Percentiles rank a stretch among this genome's conserved stretches.
Conservation (phyloP, 2,113 vertebrate species). For the Mystacornis crossleyi region DNA sequence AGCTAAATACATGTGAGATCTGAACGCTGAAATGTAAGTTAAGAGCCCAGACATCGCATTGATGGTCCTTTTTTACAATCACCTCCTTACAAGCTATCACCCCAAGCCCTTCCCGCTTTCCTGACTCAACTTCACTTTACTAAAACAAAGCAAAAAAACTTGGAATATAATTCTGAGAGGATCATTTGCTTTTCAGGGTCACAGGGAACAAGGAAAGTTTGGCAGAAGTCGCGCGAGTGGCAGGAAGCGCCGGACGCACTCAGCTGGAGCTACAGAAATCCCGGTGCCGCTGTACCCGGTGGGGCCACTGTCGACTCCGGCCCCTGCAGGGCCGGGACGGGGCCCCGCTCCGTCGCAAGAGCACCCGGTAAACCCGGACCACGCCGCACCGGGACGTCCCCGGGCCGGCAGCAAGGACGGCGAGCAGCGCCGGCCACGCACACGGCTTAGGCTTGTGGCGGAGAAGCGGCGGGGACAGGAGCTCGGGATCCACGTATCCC, state of each 20-base stretch:
- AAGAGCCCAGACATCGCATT: background rate
- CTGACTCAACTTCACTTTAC: background rate
- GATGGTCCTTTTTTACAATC: background rate
- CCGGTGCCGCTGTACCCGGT: accelerated
- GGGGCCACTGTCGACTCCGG: background rate
- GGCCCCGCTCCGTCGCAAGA: background rate
- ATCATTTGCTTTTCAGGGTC: background rate
- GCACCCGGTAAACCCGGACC: background rate
- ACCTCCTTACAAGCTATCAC: background rate
- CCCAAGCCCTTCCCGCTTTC: background rate
- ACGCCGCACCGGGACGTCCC: too few species aligned
- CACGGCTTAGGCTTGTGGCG: background rate
- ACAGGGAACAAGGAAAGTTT: background rate
- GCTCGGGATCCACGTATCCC: background rate
- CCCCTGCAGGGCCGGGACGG: too few species aligned
- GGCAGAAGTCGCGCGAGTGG: background rate
- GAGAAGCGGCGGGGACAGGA: background rate
- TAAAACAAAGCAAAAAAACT: background rate
- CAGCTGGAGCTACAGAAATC: background rate
- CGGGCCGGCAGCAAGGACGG: background rate
- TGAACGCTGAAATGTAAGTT: background rate
- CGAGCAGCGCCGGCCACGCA: background rate
- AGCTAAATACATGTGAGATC: background rate
- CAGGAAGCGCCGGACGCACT: too few species aligned
- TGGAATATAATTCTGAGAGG: background rate